Conservation (phyloP, 2,888 invertebrate genomes). For the Heliconius aoede region DNA sequence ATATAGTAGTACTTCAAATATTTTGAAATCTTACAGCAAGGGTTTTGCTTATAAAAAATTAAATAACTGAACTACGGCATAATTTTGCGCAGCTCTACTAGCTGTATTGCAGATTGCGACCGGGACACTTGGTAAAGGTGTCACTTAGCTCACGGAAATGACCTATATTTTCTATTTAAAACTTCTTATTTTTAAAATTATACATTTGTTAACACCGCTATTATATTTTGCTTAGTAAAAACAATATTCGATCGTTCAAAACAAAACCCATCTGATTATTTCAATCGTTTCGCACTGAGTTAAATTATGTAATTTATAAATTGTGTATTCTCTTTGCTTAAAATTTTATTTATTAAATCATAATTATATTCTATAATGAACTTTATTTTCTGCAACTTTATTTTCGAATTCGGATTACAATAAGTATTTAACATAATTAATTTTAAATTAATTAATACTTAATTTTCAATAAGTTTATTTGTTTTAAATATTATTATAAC, state of each 20-base stretch:
- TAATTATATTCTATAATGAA: not conserved
- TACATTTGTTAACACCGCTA: not conserved
- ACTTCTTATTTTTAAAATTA: constrained; percentile 31
- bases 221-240: not conserved
- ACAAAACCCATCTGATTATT: not conserved
- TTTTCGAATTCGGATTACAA: not conserved
- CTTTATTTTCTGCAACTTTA: too few relatives aligned
- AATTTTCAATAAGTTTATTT: too few relatives aligned
- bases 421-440: too few relatives aligned
- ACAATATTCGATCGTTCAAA: not conserved
- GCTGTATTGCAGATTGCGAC: constrained; percentile 53
- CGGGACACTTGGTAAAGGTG: constrained; percentile 64
- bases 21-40: not conserved
- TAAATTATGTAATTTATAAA: constrained; percentile 6
- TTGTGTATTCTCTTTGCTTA: not conserved
- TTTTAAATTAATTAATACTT: too few relatives aligned
- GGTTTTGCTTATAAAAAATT: not conserved
- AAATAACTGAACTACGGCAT: constrained; percentile 49
- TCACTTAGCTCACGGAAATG: constrained; percentile 72
- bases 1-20: not conserved
- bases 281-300: not conserved
- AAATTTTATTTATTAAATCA: not conserved
- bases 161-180: constrained; percentile 68
- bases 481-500: too few relatives aligned
- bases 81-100: constrained; percentile 68